Conservation (phyloP, 1,140 invertebrate genomes). For the Drosophila suzukii region DNA sequence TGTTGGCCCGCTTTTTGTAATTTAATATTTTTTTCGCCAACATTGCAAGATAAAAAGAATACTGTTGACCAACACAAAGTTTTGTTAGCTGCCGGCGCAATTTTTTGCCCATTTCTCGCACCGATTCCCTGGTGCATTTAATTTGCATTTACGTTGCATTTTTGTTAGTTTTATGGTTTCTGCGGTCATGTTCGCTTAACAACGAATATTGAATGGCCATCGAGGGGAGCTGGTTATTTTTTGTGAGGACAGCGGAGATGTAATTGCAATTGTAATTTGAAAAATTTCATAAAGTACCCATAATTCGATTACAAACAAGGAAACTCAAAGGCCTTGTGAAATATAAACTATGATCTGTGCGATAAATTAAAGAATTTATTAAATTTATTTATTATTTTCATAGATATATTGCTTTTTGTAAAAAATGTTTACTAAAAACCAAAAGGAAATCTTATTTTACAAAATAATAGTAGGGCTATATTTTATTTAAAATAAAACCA, state of each 20-base stretch:
- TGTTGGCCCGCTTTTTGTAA: constrained; percentile 38
- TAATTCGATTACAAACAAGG: constrained; percentile 6
- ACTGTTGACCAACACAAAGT: constrained; percentile 40
- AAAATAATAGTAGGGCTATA: too few relatives aligned
- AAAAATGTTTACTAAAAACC: too few relatives aligned
- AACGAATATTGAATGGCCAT: constrained; percentile 12
- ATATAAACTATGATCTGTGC: too few relatives aligned
- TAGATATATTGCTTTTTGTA: too few relatives aligned
- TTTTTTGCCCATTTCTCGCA: constrained; percentile 19
- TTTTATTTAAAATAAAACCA: too few relatives aligned
- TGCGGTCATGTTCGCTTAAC: constrained; percentile 43
- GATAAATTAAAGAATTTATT: too few relatives aligned
- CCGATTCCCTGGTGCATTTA: constrained; percentile 15
- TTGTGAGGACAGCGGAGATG: neutral
- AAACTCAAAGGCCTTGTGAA: neutral
- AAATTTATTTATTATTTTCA: too few relatives aligned
- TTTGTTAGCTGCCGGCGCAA: constrained; percentile 34
- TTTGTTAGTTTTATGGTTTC: constrained; percentile 54
- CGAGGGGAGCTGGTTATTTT: neutral
- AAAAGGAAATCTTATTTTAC: too few relatives aligned
- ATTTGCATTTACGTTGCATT: constrained; percentile 58
- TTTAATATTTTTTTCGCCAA: constrained; percentile 45
- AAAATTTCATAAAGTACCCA: constrained; percentile 5
- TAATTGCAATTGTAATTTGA: constrained; percentile 14
- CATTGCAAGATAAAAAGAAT: constrained; percentile 21